phyloP scores from a whole-genome alignment of 2,888 invertebrate genomes.

The Parasteatoda lunata region DNA sequence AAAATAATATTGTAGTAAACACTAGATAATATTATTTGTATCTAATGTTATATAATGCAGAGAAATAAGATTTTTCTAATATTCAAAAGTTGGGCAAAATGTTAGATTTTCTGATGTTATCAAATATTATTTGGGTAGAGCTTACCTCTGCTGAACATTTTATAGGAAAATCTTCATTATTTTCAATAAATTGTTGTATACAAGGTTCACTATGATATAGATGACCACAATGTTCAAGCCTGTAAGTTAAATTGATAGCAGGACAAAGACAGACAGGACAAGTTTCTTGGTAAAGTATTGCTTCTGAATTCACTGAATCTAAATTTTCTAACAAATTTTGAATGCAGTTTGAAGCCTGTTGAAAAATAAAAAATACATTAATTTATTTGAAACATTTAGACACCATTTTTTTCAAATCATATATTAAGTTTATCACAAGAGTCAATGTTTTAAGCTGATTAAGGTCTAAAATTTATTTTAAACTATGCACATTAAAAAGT shows the following conservation, averaged over 20 bases:
- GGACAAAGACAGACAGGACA: constrained; percentile 49
- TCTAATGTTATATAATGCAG: too few relatives aligned
- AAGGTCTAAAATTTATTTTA: too few relatives aligned
- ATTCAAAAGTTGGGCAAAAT: too few relatives aligned
- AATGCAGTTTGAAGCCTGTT: constrained; percentile 41
- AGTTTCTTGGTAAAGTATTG: constrained; percentile 26
- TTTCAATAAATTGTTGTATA: constrained; percentile 41
- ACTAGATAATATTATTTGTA: too few relatives aligned
- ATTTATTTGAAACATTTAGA: background rate
- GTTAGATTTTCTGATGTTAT: too few relatives aligned
- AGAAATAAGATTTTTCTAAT: too few relatives aligned
- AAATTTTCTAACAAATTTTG: constrained; percentile 7
- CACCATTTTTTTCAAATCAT: too few relatives aligned
- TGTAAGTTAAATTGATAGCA: constrained; percentile 39
- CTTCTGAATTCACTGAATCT: constrained; percentile 4
- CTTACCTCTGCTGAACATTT: constrained; percentile 52
- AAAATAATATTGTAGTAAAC: too few relatives aligned
- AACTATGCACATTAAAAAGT: too few relatives aligned
- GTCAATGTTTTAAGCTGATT: too few relatives aligned
- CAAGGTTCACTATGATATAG: constrained; percentile 52
- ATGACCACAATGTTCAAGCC: constrained; percentile 58
- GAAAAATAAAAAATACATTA: constrained; percentile 1
- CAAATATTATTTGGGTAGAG: too few relatives aligned
- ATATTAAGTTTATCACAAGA: too few relatives aligned
- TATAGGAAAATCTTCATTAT: constrained; percentile 49